phyloP scores from a whole-genome alignment of 2,797 vertebrate species.

The Tarsius wallacei region DNA sequence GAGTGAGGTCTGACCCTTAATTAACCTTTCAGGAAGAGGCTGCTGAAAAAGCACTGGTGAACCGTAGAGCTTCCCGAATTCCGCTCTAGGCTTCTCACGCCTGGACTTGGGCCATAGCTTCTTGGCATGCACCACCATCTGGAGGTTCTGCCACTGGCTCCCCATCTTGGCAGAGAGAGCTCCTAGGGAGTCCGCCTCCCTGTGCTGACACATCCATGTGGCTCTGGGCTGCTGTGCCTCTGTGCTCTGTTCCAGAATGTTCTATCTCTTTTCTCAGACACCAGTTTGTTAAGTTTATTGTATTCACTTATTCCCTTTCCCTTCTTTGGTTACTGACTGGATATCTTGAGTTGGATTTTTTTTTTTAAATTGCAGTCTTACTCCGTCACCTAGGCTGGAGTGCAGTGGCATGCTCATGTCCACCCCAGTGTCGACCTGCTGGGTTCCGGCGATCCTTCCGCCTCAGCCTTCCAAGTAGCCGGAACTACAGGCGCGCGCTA shows the following conservation, averaged over 20 bases:
- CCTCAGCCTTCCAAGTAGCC: too few species aligned
- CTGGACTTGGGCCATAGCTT: constrained; percentile 1
- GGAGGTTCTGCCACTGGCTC: background rate
- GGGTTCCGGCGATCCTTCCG: too few species aligned
- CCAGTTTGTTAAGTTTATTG: background rate
- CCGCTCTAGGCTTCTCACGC: background rate
- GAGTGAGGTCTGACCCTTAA: background rate
- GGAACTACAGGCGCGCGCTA: too few species aligned
- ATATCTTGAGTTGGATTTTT: background rate
- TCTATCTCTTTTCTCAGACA: background rate
- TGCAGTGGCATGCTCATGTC: too few species aligned
- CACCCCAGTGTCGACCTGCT: too few species aligned
- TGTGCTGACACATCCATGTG: fast-evolving
- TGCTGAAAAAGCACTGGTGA: background rate
- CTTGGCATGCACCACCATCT: background rate
- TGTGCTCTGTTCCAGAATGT: background rate
- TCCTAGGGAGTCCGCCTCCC: background rate
- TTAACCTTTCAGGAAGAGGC: background rate
- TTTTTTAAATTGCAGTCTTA: too few species aligned
- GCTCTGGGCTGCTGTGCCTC: background rate
- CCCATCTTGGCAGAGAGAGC: background rate
- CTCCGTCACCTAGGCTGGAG: too few species aligned
- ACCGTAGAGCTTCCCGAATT: background rate
- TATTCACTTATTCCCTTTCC: background rate
- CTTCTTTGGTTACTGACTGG: background rate